Base-by-base conservation (phyloP, 1,140 invertebrate species). In the Aplysia californica region DNA sequence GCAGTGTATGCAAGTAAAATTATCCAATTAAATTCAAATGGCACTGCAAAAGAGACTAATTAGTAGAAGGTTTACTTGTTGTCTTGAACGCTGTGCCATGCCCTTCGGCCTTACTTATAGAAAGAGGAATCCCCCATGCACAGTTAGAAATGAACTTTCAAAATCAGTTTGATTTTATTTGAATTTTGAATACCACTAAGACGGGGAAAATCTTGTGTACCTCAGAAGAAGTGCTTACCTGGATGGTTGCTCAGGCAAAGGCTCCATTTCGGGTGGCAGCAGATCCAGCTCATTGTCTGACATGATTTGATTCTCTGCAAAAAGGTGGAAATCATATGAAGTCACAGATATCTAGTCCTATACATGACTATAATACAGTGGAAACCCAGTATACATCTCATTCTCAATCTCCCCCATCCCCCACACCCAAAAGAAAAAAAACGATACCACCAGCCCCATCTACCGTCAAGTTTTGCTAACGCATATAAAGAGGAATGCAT, bases 301-400 rank as follows among this genome's bases (percentile, higher is more conserved):
- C 81, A 85, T 82, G 26, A 86, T 82, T 75, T 86, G 85, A 70
- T 86, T 85, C 50, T 86, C 84, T 86, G 68, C n/a, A 50, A n/a
- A 55, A 29, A n/a, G 21, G 26, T 70, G 2, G 10, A 26, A 15
- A 38, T 20, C 21, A 20, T 26, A 50, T 50, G 44, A 26, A 35
- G 1, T n/a, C 41, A 23, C 10, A 50, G 1, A 70, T 26, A 70
- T 23, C 20, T 3, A 70, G 21, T 2, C 38, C 20, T 15, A 55
- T 29, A 70, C 1, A 21, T 33, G 10, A 72, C 58, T 61, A 61
- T 18, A 61, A 18, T 10, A 61, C 10, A 18, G 6, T 18, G 10
- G 10, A 10, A 61, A 26, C 6, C 18, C 18, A 18, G 26, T 21
- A 61, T 10, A 61, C 6, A 18, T 61, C 18, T 10, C 10, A 10